Conservation (phyloP, 2,113 vertebrate species). For the Rhineura floridana region DNA sequence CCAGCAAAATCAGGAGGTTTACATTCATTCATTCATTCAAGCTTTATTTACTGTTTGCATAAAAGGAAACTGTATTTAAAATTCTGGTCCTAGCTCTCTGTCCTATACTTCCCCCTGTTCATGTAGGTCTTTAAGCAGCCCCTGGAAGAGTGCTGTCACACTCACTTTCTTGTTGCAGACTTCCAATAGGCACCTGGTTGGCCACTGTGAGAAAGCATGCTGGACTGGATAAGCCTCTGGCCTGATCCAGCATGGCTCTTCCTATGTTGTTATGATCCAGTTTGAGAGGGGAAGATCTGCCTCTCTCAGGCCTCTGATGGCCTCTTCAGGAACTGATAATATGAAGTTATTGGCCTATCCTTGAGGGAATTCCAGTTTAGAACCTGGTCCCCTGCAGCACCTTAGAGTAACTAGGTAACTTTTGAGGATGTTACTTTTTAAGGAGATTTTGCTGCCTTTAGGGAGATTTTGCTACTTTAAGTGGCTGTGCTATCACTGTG, state of each 20-base stretch:
- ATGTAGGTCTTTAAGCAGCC: neutral
- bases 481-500: neutral
- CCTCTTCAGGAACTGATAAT: no score
- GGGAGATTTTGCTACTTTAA: neutral
- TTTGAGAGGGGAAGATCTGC: neutral
- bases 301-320: neutral
- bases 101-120: neutral
- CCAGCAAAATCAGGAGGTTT: neutral
- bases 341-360: neutral
- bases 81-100: no score
- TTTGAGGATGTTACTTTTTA: neutral
- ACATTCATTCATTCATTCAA: neutral
- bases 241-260: no score
- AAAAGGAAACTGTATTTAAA: no score
- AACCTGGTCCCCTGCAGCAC: neutral
- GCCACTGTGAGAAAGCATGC: no score
- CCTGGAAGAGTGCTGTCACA: no score
- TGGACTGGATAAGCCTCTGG: no score
- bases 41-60: no score
- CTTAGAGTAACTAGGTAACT: neutral
- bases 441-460: neutral
- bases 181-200: no score
- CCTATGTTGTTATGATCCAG: no score
- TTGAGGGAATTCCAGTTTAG: neutral
- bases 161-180: no score